phyloP scores from a whole-genome alignment of 1,140 invertebrate genomes.

The Aphis craccivora region DNA sequence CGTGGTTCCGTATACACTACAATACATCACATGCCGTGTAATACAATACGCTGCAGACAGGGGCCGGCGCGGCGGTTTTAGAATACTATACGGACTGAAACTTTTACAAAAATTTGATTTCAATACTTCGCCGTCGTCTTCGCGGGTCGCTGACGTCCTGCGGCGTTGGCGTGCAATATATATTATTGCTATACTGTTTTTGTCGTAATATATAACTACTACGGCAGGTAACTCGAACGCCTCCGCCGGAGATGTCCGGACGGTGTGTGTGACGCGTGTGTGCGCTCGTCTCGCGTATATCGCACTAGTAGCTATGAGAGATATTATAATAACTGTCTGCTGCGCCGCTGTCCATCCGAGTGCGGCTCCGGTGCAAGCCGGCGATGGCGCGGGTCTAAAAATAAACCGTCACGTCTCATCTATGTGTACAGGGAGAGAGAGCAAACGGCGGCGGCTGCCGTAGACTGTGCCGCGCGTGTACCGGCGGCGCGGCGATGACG shows the following conservation, averaged over 20 bases:
- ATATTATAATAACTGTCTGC: conserved; percentile 4
- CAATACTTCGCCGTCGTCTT: not conserved
- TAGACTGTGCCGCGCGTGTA: too few species aligned
- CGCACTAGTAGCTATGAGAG: not conserved
- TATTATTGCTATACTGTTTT: too few species aligned
- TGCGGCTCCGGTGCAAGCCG: not conserved
- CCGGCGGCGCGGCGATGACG: too few species aligned
- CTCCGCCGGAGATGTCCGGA: not conserved
- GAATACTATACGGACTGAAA: too few species aligned
- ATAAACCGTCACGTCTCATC: not conserved
- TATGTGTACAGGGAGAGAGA: not conserved
- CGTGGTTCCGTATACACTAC: not conserved
- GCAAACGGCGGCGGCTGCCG: not conserved
- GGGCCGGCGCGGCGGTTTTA: not conserved
- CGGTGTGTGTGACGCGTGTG: too few species aligned
- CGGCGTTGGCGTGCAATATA: too few species aligned
- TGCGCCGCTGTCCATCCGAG: not conserved
- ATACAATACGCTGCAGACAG: not conserved
- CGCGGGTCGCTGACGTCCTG: not conserved
- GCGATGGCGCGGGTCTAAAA: not conserved
- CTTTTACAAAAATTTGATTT: not conserved
- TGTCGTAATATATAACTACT: too few species aligned
- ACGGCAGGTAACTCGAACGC: not conserved
- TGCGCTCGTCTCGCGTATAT: not conserved
- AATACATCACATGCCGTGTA: not conserved